Evolutionary conservation across 1,140 invertebrate species (phyloP), one percentile per base, ranked within the genome.

Genomic region (Gryllus bimaculatus): DNA sequence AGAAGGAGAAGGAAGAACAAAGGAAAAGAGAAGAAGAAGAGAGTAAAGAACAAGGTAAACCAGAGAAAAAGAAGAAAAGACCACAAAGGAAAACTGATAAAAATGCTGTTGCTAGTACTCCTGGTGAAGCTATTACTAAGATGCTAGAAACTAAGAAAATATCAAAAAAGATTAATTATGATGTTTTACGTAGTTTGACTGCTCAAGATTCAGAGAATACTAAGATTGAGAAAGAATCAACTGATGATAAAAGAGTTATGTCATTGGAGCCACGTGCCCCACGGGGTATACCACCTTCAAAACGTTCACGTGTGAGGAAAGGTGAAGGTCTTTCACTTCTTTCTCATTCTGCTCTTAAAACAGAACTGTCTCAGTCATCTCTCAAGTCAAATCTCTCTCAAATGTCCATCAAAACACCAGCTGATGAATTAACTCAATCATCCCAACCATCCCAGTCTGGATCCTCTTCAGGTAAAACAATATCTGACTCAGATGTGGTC

Each of bases 151-250:
- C 98, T 83, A 98, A 97, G 85, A 95, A 95, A 84, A 93, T 99
- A 79, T 98, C 97, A 0, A 92, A 91, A 8, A 99, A 99, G 90
- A 98, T 99, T 49, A 98, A 99, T 86, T 99, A 99, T 84, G 97
- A 99, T 82, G 97, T 99, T 21, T 86, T 99, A 15, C 96, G 95
- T 83, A 94, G 91, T 83, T 86, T 97, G 81, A 91, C 91, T 84
- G 86, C 82, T 81, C 54, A 81, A 48, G 21, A 49, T 15, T n/a
- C 66, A 6, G 73, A 73, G 54, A 13, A n/a, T 66, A 26, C 47
- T 3, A 78, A 54, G 54, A 8, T 8, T 18, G 66, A 78, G n/a
- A 39, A 78, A 66, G 54, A 66, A 10, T 66, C 54, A 18, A 66
- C 18, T 10, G 18, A 66, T 13, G 54, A 66, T 13, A 66, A 66